A percentile compares a stretch with the other conserved stretches of the same genome.
These are phyloP conservation scores for Ashinkailepas kermadecensis DNA, from an alignment of 2,888 invertebrate species.

Conservation along the genomic window DNA sequence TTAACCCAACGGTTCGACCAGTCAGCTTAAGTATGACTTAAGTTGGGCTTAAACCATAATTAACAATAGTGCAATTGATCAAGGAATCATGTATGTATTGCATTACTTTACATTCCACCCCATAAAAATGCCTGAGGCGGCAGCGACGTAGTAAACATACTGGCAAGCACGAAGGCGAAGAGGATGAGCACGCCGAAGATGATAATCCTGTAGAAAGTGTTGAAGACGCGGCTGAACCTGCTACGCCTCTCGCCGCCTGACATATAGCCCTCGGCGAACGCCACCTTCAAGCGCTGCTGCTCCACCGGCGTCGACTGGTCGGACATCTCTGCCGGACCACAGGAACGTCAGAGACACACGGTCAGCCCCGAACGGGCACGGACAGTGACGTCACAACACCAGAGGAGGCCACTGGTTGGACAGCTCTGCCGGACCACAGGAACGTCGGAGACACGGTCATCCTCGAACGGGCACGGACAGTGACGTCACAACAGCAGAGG, in stretches of 20 bases:
- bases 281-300: conserved; percentile 69
- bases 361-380: no score
- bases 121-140: no score
- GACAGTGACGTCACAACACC: no score
- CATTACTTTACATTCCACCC: no score
- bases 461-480: not conserved
- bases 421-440: not conserved
- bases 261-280: conserved; percentile 84
- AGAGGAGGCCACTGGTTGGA: no score
- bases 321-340: conserved; percentile 28
- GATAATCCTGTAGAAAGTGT: not conserved
- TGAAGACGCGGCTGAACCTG: not conserved
- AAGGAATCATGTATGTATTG: no score
- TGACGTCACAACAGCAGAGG: no score
- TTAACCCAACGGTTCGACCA: no score
- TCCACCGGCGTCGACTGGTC: conserved; percentile 46
- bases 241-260: conserved; percentile 55
- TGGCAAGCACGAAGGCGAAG: conserved; percentile 3
- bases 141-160: not conserved
- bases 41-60: no score
- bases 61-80: no score
- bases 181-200: conserved; percentile 1
- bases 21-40: no score
- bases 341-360: no score
- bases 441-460: not conserved